Conservation (phyloP, 2,888 invertebrate genomes). For the Neuroscelio doddi region DNA sequence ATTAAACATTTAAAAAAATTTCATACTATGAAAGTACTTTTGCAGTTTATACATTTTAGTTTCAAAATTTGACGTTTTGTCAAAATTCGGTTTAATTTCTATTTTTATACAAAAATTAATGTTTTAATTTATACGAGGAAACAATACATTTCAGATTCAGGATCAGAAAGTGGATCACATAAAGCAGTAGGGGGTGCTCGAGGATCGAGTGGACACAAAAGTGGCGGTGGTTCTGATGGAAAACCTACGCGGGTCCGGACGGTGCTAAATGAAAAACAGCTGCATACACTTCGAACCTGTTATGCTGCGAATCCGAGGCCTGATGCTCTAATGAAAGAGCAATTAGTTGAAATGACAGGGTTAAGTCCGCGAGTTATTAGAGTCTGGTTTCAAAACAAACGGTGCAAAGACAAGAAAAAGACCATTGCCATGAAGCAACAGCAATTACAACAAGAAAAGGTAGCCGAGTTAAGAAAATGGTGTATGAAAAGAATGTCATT, state of each 20-base stretch:
- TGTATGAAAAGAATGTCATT: not conserved
- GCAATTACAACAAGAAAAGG: slow-evolving; percentile 99
- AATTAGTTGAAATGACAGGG: slow-evolving; percentile 98
- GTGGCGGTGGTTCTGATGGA: slow-evolving; percentile 81
- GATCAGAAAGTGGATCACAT: slow-evolving; percentile 91
- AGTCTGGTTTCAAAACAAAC: slow-evolving; percentile 99
- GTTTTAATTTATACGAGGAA: no score
- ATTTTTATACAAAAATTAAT: no score
- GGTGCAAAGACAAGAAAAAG: slow-evolving; percentile 98
- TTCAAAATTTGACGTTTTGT: no score
- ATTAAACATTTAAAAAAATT: no score
- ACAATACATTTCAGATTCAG: slow-evolving; percentile 92
- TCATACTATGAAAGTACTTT: no score
- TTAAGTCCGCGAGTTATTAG: slow-evolving; percentile 97
- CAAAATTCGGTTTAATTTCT: no score
- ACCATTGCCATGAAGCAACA: slow-evolving; percentile 97
- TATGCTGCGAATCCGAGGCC: slow-evolving; percentile 98
- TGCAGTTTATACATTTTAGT: no score
- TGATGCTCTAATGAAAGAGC: slow-evolving; percentile 99
- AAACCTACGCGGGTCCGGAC: slow-evolving; percentile 99
- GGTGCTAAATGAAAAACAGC: slow-evolving; percentile 98
- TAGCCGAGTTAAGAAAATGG: slow-evolving; percentile 67
- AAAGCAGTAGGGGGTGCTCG: slow-evolving; percentile 80
- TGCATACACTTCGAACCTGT: slow-evolving; percentile 97
- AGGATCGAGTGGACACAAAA: slow-evolving; percentile 74